Percentiles rank a stretch among this genome's conserved stretches.
Evolutionary conservation across 2,797 vertebrate species (phyloP).

Genomic region (Rhinoraja longicauda): DNA sequence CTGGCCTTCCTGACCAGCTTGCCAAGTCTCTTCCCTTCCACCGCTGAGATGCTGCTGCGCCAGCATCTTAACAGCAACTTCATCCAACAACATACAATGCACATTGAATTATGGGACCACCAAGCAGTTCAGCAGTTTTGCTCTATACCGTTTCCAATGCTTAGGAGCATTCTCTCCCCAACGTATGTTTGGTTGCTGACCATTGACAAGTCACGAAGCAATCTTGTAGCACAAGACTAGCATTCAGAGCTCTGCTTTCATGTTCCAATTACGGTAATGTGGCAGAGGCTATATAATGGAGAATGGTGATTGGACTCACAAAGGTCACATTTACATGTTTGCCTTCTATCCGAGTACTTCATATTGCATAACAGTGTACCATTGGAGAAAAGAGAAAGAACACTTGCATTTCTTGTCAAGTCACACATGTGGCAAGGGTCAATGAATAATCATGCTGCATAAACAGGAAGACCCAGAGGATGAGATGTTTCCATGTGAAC

Average conservation of each 20-base stretch:
- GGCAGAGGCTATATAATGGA: neutral
- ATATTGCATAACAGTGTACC: neutral
- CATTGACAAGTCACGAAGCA: neutral
- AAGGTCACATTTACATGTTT: slow-evolving; percentile 38
- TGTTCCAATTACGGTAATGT: neutral
- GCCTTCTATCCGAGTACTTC: neutral
- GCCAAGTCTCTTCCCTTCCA: no score
- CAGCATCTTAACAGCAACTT: no score
- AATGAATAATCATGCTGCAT: neutral
- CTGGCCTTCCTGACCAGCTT: no score
- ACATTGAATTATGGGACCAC: neutral
- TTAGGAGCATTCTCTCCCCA: neutral
- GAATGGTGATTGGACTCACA: neutral
- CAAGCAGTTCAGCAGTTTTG: neutral
- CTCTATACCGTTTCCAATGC: neutral
- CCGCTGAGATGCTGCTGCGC: no score
- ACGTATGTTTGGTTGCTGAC: neutral
- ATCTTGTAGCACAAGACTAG: neutral
- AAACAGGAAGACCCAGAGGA: neutral
- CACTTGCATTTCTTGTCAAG: neutral
- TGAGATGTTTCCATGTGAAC: neutral
- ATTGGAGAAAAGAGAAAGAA: neutral
- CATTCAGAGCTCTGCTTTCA: neutral
- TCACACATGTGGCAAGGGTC: neutral
- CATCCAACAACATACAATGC: neutral